Evolutionary conservation across 37 sponge, comb jelly and placozoan species (phyloP).

Genomic region (Lycopodina hypogea): DNA sequence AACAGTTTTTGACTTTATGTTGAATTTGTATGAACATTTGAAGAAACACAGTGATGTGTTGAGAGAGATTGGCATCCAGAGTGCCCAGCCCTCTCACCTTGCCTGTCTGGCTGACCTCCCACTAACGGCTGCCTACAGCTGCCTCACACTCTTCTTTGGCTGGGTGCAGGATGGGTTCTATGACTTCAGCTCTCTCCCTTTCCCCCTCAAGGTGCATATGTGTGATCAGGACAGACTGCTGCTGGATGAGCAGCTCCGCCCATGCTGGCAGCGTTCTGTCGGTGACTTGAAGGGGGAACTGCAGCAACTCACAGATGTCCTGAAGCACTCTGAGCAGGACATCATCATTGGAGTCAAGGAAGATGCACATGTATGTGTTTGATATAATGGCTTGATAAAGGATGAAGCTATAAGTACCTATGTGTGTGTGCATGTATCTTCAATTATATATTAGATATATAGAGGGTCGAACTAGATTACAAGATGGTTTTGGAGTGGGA

Average conservation of each 20-base stretch:
- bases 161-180: constrained; percentile 69
- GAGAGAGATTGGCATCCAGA: not conserved
- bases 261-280: not conserved
- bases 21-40: constrained; percentile 16
- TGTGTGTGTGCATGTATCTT: not conserved
- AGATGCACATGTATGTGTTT: not conserved
- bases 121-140: constrained; percentile 24
- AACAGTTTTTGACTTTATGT: constrained; percentile 24
- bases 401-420: not conserved
- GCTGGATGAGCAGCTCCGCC: not conserved
- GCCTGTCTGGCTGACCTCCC: constrained; percentile 38
- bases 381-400: not conserved
- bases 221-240: not conserved
- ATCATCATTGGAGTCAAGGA: constrained; percentile 19
- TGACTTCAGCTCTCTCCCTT: constrained; percentile 65
- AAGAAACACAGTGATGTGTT: constrained; percentile 19
- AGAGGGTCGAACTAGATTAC: too few species aligned
- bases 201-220: constrained; percentile 56
- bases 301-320: constrained; percentile 24
- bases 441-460: not conserved
- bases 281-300: constrained; percentile 13
- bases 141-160: constrained; percentile 40
- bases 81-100: constrained; percentile 44
- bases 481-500: too few species aligned
- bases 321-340: constrained; percentile 23